phyloP scores from a whole-genome alignment of 2,888 invertebrate species.

The Yponomeuta plumbellus region DNA sequence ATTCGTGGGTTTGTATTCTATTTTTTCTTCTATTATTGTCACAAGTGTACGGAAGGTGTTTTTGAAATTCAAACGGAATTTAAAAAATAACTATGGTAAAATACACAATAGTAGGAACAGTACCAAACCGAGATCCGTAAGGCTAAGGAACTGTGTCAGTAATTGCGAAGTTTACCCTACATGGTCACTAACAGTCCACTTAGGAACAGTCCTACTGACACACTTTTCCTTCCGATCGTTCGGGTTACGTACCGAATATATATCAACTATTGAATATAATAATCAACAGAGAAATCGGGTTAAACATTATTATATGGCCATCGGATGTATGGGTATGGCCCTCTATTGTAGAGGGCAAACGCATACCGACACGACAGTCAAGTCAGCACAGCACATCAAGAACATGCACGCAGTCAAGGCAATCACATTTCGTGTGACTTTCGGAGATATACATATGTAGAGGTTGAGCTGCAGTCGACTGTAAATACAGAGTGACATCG shows the following conservation, averaged over 20 bases:
- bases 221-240: background rate
- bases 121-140: background rate
- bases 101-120: background rate
- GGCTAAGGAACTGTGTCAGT: no score
- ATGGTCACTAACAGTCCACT: background rate
- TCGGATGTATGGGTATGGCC: background rate
- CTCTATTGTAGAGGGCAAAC: no score
- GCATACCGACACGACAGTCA: no score
- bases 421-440: no score
- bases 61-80: background rate
- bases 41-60: conserved; percentile 31
- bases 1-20: conserved; percentile 19
- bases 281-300: background rate
- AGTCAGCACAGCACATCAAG: no score
- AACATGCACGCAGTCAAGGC: no score
- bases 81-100: conserved; percentile 12
- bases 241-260: background rate
- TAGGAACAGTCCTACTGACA: background rate
- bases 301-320: background rate
- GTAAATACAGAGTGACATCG: no score
- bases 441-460: no score
- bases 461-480: no score
- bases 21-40: conserved; percentile 56
- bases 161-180: no score
- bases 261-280: background rate